Conservation (phyloP, 2,888 invertebrate species). For the Dascillus cervinus region DNA sequence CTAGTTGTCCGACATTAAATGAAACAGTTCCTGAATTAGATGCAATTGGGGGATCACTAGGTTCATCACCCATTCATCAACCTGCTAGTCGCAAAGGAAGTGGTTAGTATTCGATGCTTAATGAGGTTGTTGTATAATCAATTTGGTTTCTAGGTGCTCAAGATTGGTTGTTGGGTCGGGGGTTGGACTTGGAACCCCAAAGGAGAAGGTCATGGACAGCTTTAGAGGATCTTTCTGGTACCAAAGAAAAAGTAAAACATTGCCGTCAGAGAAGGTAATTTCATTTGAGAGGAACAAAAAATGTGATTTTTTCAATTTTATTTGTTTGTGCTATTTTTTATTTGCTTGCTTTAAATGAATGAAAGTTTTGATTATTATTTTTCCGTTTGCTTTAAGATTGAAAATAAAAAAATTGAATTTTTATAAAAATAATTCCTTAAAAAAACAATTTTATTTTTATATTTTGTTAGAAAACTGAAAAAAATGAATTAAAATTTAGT, state of each 20-base stretch:
- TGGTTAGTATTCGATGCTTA: conserved; percentile 37
- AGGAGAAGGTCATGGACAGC: conserved; percentile 82
- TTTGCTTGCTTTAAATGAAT: conserved; percentile 2
- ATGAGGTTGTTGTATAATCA: conserved; percentile 1
- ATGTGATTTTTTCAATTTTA: too few species aligned
- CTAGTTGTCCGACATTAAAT: conserved; percentile 66
- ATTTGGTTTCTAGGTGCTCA: conserved; percentile 29
- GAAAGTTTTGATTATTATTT: conserved; percentile 3
- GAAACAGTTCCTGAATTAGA: conserved; percentile 43
- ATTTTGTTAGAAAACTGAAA: too few species aligned
- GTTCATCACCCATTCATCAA: conserved; percentile 40
- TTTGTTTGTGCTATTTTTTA: too few species aligned
- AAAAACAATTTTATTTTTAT: too few species aligned
- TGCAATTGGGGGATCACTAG: conserved; percentile 41
- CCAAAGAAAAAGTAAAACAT: conserved; percentile 47
- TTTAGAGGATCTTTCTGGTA: conserved; percentile 60
- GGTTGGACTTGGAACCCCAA: conserved; percentile 40
- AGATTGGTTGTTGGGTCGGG: conserved; percentile 33
- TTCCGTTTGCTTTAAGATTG: conserved; percentile 1
- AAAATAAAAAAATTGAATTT: too few species aligned
- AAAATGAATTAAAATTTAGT: too few species aligned
- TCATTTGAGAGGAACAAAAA: conserved; percentile 2
- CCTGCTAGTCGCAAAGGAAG: conserved; percentile 58
- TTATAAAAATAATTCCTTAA: too few species aligned
- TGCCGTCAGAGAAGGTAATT: conserved; percentile 48